These are phyloP conservation scores for Schizaphis graminum DNA, from an alignment of 2,888 invertebrate species.

Conservation along the genomic window DNA sequence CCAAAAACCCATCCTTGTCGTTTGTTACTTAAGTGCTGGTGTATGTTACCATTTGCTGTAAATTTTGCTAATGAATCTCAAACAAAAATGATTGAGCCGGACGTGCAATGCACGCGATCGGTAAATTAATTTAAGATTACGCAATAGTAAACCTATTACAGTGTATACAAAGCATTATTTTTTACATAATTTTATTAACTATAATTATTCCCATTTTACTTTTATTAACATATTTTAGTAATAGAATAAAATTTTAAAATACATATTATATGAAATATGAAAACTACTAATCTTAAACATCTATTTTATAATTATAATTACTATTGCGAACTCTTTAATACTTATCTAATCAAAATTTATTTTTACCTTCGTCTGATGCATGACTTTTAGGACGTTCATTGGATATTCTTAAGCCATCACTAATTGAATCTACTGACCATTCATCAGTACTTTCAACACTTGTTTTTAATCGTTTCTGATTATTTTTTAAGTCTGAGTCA, in stretches of 20 bases:
- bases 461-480: slow-evolving; percentile 67
- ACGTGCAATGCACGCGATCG: neutral
- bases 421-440: slow-evolving; percentile 73
- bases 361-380: slow-evolving; percentile 72
- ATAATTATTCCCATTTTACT: slow-evolving; percentile 26
- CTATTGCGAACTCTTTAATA: slow-evolving; percentile 53
- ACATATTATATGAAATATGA: slow-evolving; percentile 4
- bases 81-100: slow-evolving; percentile 36
- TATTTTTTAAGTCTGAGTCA: slow-evolving; percentile 65
- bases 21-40: slow-evolving; percentile 62
- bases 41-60: slow-evolving; percentile 65
- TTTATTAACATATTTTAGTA: neutral
- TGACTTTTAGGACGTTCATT: slow-evolving; percentile 70
- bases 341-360: neutral
- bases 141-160: slow-evolving; percentile 46
- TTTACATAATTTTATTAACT: slow-evolving; percentile 24
- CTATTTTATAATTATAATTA: neutral
- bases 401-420: slow-evolving; percentile 67
- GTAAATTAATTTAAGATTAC: slow-evolving; percentile 48
- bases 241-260: neutral
- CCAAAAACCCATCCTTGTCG: slow-evolving; percentile 66
- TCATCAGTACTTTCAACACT: slow-evolving; percentile 53
- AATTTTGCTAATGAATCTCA: slow-evolving; percentile 57
- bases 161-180: slow-evolving; percentile 6
- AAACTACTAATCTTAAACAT: slow-evolving; percentile 20